Percentiles rank a stretch among this genome's conserved stretches.
Evolutionary conservation across 2,888 invertebrate genomes (phyloP).

Genomic region (Cephalotes varians): DNA sequence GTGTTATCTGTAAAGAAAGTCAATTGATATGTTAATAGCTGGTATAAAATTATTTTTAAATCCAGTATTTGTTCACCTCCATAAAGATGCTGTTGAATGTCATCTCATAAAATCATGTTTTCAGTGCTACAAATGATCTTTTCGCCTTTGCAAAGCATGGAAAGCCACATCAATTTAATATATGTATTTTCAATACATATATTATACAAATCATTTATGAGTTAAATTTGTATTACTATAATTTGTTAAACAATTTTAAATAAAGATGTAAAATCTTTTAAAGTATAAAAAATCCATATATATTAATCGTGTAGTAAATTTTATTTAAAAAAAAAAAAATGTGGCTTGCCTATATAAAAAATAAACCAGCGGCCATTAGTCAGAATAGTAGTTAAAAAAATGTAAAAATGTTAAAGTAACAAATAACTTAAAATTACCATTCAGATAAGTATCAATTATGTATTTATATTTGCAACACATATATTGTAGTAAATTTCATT

Average conservation of each 20-base stretch:
- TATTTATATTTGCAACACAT: background rate
- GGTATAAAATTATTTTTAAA: conserved; percentile 72
- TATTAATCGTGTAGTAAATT: background rate
- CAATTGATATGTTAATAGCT: conserved; percentile 78
- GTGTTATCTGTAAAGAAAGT: conserved; percentile 78
- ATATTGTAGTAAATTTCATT: background rate
- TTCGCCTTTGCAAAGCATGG: conserved; percentile 56
- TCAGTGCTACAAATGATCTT: conserved; percentile 55
- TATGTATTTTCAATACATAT: background rate
- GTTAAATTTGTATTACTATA: no score
- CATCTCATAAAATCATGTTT: conserved; percentile 70
- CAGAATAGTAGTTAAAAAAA: conserved; percentile 31
- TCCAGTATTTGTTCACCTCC: conserved; percentile 75
- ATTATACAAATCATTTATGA: background rate
- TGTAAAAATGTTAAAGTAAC: conserved; percentile 3
- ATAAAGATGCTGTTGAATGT: conserved; percentile 79
- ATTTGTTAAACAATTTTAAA: background rate
- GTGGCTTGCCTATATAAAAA: conserved; percentile 60
- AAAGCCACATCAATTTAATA: conserved; percentile 70
- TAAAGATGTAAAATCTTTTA: background rate
- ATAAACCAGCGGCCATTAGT: conserved; percentile 68
- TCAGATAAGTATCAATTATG: background rate
- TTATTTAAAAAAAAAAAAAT: conserved; percentile 36
- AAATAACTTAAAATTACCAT: background rate
- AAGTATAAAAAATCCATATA: background rate